Evolutionary conservation across 2,797 vertebrate species (phyloP), one percentile per base, ranked within the genome.

Genomic region (Coranthus polyacanthus): DNA sequence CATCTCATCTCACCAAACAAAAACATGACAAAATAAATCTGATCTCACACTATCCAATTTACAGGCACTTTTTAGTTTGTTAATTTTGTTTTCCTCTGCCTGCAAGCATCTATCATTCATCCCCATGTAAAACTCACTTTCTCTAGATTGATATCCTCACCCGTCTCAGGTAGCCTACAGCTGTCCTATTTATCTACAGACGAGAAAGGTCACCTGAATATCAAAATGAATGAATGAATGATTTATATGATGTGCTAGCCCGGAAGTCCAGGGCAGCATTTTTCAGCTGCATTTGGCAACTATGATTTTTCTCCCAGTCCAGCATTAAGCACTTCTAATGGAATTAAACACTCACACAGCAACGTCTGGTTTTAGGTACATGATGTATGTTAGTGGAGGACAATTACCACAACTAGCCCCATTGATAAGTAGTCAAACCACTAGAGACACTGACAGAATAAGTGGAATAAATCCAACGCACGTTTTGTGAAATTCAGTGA

Each of bases 141-240:
- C 5, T 49, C 45, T 53, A 18, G 16, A 75, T 16, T 22, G 51
- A 59, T 26, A 1, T 29, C 22, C 36, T 34, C 20, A 12, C 32
- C 22, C 0, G 15, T 59, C 7, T 58, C 41, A 61, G 47, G 6
- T 46, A 36, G 29, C 53, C 7, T 11, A 11, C 21, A 21, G 34
- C 20, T 24, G 20, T 16, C 12, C 21, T 3, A 21, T 44, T 54
- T 18, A 12, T 64, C 34, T 38, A 3, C 36, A 41, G 13, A 45
- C 12, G 0, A 22, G 15, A 50, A 51, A 72, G 71, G 57, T 44
- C 52, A 78, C 57, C 42, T 49, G 22, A 57, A 66, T 50, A 78
- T 73, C 17, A 34, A 4, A 39, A 58, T 67, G 21, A 76, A 51
- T 39, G 41, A 39, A 58, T 67, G 21, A 76, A 51, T 39, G 41